A percentile compares a stretch with the other conserved stretches of the same genome.
Conservation (phyloP, 2,888 invertebrate species). For the Oscheius sp. region DNA sequence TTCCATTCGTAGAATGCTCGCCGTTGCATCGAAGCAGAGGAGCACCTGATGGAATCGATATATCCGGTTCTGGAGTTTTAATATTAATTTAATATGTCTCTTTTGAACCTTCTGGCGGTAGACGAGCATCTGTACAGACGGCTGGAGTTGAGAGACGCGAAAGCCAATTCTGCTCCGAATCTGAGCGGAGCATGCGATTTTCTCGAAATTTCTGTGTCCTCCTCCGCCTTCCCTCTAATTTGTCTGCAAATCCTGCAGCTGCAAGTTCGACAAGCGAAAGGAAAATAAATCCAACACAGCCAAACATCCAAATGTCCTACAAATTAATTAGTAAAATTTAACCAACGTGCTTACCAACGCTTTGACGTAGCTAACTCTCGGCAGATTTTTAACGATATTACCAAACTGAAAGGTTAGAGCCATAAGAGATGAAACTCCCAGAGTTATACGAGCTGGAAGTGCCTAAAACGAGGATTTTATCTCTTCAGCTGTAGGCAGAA, state of each 20-base stretch:
- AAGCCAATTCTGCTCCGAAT: slow-evolving; percentile 68
- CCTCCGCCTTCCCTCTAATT: slow-evolving; percentile 55
- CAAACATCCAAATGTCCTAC: slow-evolving; percentile 70
- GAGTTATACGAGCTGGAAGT: slow-evolving; percentile 69
- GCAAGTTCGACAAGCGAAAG: slow-evolving; percentile 68
- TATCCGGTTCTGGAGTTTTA: slow-evolving; percentile 15
- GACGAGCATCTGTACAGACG: slow-evolving; percentile 17
- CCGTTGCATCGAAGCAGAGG: slow-evolving; percentile 20
- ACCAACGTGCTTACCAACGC: slow-evolving; percentile 25
- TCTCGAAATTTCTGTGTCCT: slow-evolving; percentile 53
- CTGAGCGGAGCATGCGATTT: slow-evolving; percentile 60
- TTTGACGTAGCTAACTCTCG: slow-evolving; percentile 68
- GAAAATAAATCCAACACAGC: slow-evolving; percentile 70
- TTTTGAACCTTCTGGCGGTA: slow-evolving; percentile 31
- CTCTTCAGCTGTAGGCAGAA: background rate
- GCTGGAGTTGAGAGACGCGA: slow-evolving; percentile 40
- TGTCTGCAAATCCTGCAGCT: slow-evolving; percentile 69
- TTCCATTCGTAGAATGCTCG: slow-evolving; percentile 10
- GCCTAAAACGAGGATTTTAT: slow-evolving; percentile 35
- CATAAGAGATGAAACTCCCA: slow-evolving; percentile 66
- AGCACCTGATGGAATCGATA: slow-evolving; percentile 17
- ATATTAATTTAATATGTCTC: too few relatives aligned
- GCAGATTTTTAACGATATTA: slow-evolving; percentile 69
- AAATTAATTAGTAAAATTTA: too few relatives aligned
- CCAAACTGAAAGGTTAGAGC: slow-evolving; percentile 69